A percentile compares a stretch with the other conserved stretches of the same genome.
Conservation (phyloP, 2,888 invertebrate species). For the Drosophila mettleri region DNA sequence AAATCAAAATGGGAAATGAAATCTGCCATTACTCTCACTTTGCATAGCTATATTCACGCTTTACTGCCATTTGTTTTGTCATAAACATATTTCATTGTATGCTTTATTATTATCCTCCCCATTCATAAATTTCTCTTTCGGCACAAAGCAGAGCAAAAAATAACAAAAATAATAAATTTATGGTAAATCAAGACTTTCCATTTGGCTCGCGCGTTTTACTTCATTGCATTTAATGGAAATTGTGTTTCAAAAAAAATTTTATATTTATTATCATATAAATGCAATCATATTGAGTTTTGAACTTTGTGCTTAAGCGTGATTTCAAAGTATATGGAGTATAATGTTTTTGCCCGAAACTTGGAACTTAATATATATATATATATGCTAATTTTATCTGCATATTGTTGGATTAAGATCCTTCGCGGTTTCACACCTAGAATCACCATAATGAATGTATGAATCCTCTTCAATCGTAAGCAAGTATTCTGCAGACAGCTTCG, state of each 20-base stretch:
- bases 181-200: constrained; percentile 48
- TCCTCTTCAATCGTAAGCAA: not conserved
- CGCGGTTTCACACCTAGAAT: too few relatives aligned
- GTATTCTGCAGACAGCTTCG: not conserved
- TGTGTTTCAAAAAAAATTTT: constrained; percentile 5
- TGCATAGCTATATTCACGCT: constrained; percentile 56
- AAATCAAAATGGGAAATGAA: constrained; percentile 11
- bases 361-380: not conserved
- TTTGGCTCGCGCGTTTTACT: constrained; percentile 33
- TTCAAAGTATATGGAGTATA: too few relatives aligned
- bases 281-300: constrained; percentile 13
- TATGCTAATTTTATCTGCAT: too few relatives aligned
- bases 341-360: not conserved
- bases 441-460: not conserved
- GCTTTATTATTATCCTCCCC: constrained; percentile 56
- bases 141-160: constrained; percentile 48
- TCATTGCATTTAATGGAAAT: constrained; percentile 28
- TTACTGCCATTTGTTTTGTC: constrained; percentile 75
- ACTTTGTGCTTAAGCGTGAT: not conserved
- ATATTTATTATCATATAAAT: constrained; percentile 15
- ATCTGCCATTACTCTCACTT: constrained; percentile 61
- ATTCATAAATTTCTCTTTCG: constrained; percentile 60
- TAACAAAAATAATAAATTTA: constrained; percentile 49
- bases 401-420: too few relatives aligned
- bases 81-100: constrained; percentile 70